Evolutionary conservation across 2,113 vertebrate genomes (phyloP), one percentile per base, ranked within the genome.

Genomic region (Mobula hypostoma): DNA sequence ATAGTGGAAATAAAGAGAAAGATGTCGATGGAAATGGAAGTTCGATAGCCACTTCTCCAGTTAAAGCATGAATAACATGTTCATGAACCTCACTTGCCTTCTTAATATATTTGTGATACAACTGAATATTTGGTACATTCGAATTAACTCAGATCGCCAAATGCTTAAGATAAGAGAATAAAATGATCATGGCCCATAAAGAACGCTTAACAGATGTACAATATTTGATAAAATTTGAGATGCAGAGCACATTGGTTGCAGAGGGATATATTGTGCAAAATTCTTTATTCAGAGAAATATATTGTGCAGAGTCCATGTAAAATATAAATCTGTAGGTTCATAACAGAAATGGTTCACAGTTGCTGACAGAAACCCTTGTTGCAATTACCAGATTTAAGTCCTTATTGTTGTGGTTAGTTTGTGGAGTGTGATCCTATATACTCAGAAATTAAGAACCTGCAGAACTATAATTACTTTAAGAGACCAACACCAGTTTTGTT

Each of bases 1-100:
- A 99, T 1, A 96, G 97, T 0, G 98, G 97, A 90, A 97, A 97
- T 79, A 99, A 98, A 96, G 98, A 98, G 94, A 98, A 98, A 95
- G 97, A 94, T 94, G 98, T 98, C 58, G 98, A 99, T 96, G 97
- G 98, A 97, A 99, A 97, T 95, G 98, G 97, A 94, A 97, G 97
- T 82, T 96, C 97, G 11, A 95, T 96, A 0, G 96, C 96, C 61
- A 97, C 97, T 12, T 97, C 96, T 96, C 98, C 91, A 12, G 70
- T 74, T 24, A 93, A 93, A 72, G 91, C 91, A 93, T 93, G 91
- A 93, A 7, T 27, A 56, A 93, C 21, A 56, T 76, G 68, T 76
- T 24, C 91, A 74, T 48, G 61, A 93, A 93, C 70, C 14, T 93
- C 36, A 40, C 68, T 74, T 27, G 40, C 90, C 40, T 72, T 76